phyloP scores from a whole-genome alignment of 2,888 invertebrate species.

The Oscheius sp. region DNA sequence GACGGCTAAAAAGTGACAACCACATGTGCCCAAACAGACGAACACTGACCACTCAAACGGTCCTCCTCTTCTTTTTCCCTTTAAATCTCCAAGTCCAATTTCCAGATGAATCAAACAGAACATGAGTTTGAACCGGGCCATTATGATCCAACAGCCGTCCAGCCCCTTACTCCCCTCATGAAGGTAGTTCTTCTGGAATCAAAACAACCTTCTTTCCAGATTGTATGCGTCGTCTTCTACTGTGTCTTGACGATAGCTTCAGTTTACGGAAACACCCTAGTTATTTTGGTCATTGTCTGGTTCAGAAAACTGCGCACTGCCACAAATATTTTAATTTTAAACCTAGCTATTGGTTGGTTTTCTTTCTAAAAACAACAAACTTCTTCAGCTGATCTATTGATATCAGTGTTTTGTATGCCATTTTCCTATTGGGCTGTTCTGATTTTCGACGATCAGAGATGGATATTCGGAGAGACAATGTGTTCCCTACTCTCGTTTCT shows the following conservation, averaged over 20 bases:
- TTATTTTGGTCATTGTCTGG: constrained; percentile 64
- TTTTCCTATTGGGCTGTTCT: constrained; percentile 72
- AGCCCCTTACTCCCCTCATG: constrained; percentile 38
- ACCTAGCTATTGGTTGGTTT: constrained; percentile 69
- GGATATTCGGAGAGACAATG: constrained; percentile 72
- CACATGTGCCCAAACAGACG: neutral
- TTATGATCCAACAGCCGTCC: constrained; percentile 26
- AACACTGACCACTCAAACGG: constrained; percentile 12
- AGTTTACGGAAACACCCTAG: constrained; percentile 65
- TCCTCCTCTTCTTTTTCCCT: neutral
- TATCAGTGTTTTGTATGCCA: constrained; percentile 73
- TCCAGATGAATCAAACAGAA: constrained; percentile 36
- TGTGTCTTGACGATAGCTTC: constrained; percentile 58
- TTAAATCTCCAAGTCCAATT: neutral
- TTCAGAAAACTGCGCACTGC: constrained; percentile 70
- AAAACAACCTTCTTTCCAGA: constrained; percentile 14
- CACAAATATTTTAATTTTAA: constrained; percentile 73
- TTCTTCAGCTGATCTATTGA: constrained; percentile 71
- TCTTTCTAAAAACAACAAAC: neutral
- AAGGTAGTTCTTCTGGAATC: constrained; percentile 25
- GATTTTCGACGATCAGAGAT: constrained; percentile 70
- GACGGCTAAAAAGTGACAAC: neutral
- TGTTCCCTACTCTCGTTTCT: constrained; percentile 72
- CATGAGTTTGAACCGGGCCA: constrained; percentile 29
- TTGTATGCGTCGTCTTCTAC: constrained; percentile 65